A percentile compares a stretch with the other conserved stretches of the same genome.
Conservation (phyloP, 1,140 invertebrate species). For the Ceratitis capitata region DNA sequence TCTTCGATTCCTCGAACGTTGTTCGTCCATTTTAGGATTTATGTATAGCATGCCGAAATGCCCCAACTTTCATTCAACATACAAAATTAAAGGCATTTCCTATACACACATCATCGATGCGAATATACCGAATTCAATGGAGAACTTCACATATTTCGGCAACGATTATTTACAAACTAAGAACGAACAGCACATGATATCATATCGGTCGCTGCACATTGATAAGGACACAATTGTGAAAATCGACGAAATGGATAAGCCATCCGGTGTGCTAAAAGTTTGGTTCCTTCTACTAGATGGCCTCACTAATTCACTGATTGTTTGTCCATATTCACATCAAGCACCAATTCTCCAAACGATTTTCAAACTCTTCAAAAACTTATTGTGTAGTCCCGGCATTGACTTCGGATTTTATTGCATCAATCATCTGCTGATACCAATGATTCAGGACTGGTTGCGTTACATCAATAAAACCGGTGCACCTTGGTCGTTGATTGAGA, state of each 20-base stretch:
- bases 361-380: conserved; percentile 82
- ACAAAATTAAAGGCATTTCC: conserved; percentile 83
- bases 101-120: conserved; percentile 84
- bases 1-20: conserved; percentile 84
- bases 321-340: conserved; percentile 85
- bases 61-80: conserved; percentile 89
- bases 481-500: conserved; percentile 78
- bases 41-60: conserved; percentile 96
- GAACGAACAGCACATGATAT: conserved; percentile 66
- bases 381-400: conserved; percentile 80
- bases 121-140: conserved; percentile 82
- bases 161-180: conserved; percentile 64
- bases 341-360: conserved; percentile 86
- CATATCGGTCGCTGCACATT: conserved; percentile 68
- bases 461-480: conserved; percentile 75
- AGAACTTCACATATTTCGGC: conserved; percentile 69
- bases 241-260: conserved; percentile 77
- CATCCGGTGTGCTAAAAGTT: conserved; percentile 86
- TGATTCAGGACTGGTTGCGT: conserved; percentile 89
- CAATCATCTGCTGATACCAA: conserved; percentile 88
- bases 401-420: conserved; percentile 89
- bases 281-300: conserved; percentile 93
- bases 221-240: conserved; percentile 70
- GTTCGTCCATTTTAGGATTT: conserved; percentile 84
- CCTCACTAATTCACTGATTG: conserved; percentile 81